Evolutionary conservation across 2,888 invertebrate genomes (phyloP).

Genomic region (Papilio protenor): DNA sequence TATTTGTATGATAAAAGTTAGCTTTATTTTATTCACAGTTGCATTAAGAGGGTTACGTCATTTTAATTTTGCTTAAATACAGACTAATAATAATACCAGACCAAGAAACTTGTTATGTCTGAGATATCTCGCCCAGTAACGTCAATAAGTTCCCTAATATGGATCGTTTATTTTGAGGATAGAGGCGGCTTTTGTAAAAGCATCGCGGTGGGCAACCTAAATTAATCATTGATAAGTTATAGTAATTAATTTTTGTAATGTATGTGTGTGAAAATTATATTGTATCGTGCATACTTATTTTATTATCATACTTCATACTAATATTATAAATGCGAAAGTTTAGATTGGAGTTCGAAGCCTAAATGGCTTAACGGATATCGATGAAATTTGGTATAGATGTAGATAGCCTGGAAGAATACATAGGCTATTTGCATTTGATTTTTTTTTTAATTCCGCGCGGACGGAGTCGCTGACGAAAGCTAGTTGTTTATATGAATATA

Average conservation of each 20-base stretch:
- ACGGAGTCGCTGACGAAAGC: too few relatives aligned
- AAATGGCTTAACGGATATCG: too few relatives aligned
- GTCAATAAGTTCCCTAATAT: constrained; percentile 18
- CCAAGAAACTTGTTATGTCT: constrained; percentile 2
- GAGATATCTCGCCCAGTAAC: constrained; percentile 11
- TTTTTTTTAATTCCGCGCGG: too few relatives aligned
- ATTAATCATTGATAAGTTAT: constrained; percentile 4
- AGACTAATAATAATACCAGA: not conserved
- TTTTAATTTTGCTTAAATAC: constrained; percentile 12
- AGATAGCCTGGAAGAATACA: too few relatives aligned
- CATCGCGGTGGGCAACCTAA: constrained; percentile 2
- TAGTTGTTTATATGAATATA: not conserved
- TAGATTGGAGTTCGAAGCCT: too few relatives aligned
- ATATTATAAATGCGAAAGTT: too few relatives aligned
- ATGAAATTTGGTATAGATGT: too few relatives aligned
- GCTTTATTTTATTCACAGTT: not conserved
- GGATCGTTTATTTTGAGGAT: constrained; percentile 20
- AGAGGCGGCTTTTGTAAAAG: constrained; percentile 10
- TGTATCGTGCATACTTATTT: not conserved
- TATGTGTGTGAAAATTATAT: not conserved
- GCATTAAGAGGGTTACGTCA: not conserved
- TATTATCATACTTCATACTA: too few relatives aligned
- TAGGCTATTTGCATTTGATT: too few relatives aligned
- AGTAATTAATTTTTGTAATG: constrained; percentile 8
- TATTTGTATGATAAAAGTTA: not conserved